A percentile compares a stretch with the other conserved stretches of the same genome.
Conservation (phyloP, 2,888 invertebrate genomes). For the Clistopyga incitator region DNA sequence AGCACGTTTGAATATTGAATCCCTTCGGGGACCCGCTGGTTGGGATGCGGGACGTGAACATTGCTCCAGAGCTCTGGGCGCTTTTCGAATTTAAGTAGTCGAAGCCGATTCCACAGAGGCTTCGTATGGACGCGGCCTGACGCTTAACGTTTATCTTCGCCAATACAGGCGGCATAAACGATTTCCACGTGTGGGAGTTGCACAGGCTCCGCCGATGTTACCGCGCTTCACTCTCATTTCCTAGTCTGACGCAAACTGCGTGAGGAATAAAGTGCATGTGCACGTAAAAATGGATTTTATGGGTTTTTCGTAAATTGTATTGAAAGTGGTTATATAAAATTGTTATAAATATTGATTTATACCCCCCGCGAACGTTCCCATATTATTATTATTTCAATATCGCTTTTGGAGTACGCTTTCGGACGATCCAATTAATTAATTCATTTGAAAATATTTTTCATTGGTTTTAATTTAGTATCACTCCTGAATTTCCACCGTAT, state of each 20-base stretch:
- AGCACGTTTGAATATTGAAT: slow-evolving; percentile 56
- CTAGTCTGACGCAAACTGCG: neutral
- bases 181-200: neutral
- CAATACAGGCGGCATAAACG: neutral
- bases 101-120: slow-evolving; percentile 44
- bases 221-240: neutral
- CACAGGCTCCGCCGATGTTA: neutral
- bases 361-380: no score
- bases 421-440: no score
- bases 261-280: neutral
- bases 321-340: no score
- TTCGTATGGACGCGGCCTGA: slow-evolving; percentile 2
- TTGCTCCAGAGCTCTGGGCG: slow-evolving; percentile 5
- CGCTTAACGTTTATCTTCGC: neutral
- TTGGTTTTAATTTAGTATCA: no score
- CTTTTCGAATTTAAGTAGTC: slow-evolving; percentile 57
- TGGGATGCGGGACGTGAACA: neutral
- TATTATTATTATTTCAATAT: no score
- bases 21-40: slow-evolving; percentile 23
- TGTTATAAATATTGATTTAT: no score
- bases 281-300: no score
- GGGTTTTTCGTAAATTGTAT: no score
- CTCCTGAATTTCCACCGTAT: no score
- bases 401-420: no score
- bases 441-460: no score